Conservation (phyloP, 2,888 invertebrate genomes). For the Cepaea hortensis region DNA sequence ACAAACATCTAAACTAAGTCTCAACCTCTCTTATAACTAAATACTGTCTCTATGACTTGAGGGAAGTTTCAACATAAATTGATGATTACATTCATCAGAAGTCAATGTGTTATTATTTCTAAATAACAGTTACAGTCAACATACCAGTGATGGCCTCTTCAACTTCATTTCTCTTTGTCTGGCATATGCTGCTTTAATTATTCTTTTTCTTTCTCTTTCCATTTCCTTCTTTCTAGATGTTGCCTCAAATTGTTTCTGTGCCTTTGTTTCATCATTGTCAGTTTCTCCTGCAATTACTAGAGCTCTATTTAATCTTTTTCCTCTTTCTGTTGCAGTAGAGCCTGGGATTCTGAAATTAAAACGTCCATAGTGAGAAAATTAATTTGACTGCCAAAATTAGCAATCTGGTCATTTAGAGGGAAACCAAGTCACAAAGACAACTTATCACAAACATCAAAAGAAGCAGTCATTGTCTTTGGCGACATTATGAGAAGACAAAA, state of each 20-base stretch:
- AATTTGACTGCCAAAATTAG: too few relatives aligned
- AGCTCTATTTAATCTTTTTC: conserved; percentile 57
- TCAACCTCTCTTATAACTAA: too few relatives aligned
- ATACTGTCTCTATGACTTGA: too few relatives aligned
- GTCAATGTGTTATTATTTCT: too few relatives aligned
- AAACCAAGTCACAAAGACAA: too few relatives aligned
- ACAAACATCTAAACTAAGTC: too few relatives aligned
- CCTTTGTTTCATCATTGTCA: conserved; percentile 60
- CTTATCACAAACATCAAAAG: too few relatives aligned
- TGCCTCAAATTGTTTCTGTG: conserved; percentile 56
- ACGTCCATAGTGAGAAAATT: too few relatives aligned
- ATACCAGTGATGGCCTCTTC: conserved; percentile 53
- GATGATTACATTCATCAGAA: background rate
- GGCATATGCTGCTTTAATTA: conserved; percentile 70
- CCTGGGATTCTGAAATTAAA: conserved; percentile 59
- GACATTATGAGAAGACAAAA: too few relatives aligned
- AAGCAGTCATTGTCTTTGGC: too few relatives aligned
- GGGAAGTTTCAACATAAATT: background rate
- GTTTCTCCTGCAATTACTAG: conserved; percentile 67
- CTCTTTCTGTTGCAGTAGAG: conserved; percentile 68
- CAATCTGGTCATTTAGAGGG: too few relatives aligned
- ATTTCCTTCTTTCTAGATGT: conserved; percentile 68
- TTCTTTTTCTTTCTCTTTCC: conserved; percentile 73
- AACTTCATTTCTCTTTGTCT: conserved; percentile 69
- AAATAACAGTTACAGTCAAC: background rate